Percentiles rank a stretch among this genome's conserved stretches.
Conservation (phyloP, 2,797 vertebrate genomes). For the Octomys mimax region DNA sequence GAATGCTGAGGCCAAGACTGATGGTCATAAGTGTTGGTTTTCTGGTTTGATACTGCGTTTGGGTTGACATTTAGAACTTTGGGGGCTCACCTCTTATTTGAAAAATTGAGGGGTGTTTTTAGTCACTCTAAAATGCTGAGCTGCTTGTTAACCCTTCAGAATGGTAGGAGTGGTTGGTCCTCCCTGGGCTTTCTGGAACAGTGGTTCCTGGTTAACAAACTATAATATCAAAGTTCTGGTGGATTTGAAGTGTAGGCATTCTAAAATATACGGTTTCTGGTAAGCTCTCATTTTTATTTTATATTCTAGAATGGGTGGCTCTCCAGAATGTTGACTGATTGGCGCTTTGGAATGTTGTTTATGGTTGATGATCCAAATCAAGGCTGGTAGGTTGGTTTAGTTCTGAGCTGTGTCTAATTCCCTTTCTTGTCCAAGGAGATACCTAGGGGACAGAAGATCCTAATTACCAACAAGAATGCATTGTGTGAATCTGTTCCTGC, state of each 20-base stretch:
- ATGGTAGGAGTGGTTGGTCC: constrained; percentile 31
- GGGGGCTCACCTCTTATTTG: constrained; percentile 19
- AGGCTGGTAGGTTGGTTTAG: not conserved
- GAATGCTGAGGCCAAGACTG: not conserved
- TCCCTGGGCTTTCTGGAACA: not conserved
- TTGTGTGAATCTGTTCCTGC: not conserved
- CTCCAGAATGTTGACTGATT: constrained; percentile 32
- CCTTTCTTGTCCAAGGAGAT: constrained; percentile 51
- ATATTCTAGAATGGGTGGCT: not conserved
- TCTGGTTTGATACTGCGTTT: not conserved
- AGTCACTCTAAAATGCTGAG: constrained; percentile 55
- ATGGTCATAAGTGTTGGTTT: not conserved
- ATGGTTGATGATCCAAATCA: constrained; percentile 18
- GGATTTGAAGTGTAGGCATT: constrained; percentile 21
- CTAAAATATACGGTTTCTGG: constrained; percentile 38
- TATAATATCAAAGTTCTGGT: constrained; percentile 54
- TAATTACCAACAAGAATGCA: not conserved
- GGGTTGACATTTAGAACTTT: constrained; percentile 15
- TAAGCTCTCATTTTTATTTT: constrained; percentile 30
- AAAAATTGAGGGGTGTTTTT: constrained; percentile 7
- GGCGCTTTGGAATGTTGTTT: constrained; percentile 23
- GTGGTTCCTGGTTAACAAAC: constrained; percentile 11
- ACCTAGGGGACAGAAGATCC: not conserved
- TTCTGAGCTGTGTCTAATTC: not conserved
- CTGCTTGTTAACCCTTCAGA: constrained; percentile 43